These are phyloP conservation scores for Centrocercus urophasianus DNA, from an alignment of 2,113 vertebrate species.

Conservation along the genomic window DNA sequence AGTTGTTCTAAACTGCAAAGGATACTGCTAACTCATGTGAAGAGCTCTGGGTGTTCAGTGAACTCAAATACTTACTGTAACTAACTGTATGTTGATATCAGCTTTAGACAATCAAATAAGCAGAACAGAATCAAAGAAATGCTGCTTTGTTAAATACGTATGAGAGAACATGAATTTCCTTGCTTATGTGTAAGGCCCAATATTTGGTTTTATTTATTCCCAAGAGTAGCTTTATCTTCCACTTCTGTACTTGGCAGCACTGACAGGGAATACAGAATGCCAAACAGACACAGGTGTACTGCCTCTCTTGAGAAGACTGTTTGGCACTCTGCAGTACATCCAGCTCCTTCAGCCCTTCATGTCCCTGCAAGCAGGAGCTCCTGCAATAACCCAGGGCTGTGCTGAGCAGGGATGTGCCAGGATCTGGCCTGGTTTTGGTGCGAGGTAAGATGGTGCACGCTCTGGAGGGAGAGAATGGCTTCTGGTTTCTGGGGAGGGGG, in stretches of 20 bases:
- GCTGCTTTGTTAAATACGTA: slow-evolving; percentile 55
- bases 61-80: slow-evolving; percentile 18
- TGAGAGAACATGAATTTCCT: neutral
- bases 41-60: neutral
- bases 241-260: neutral
- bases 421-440: neutral
- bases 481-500: slow-evolving; percentile 37
- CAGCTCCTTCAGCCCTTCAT: slow-evolving; percentile 27
- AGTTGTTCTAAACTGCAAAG: slow-evolving; percentile 35
- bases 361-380: slow-evolving; percentile 19
- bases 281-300: slow-evolving; percentile 12
- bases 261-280: neutral
- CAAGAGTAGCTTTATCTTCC: slow-evolving; percentile 5
- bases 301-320: neutral
- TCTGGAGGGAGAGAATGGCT: slow-evolving; percentile 4
- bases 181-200: slow-evolving; percentile 11
- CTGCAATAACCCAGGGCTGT: neutral
- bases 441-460: neutral
- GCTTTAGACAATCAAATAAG: slow-evolving; percentile 77
- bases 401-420: neutral
- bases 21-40: slow-evolving; percentile 35
- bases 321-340: neutral
- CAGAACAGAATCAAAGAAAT: slow-evolving; percentile 46
- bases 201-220: neutral
- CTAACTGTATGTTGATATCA: slow-evolving; percentile 48